Conservation (phyloP, 2,113 vertebrate species). For the Holacanthus passer region DNA sequence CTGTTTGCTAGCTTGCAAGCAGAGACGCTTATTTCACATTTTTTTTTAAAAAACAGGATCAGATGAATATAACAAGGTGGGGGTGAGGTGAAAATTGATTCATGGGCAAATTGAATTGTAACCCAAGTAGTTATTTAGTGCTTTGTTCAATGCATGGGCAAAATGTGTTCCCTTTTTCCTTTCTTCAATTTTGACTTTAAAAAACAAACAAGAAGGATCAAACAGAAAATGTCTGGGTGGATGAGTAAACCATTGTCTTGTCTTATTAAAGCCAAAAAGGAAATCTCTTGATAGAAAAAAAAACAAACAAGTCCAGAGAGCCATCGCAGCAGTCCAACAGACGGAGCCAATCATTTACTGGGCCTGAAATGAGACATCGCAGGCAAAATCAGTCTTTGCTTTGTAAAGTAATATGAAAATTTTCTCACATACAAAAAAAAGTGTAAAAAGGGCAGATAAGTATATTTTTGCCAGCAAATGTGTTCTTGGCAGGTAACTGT, state of each 20-base stretch:
- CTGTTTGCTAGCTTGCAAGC: constrained; percentile 66
- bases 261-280: constrained; percentile 57
- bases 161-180: constrained; percentile 58
- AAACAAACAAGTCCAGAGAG: constrained; percentile 63
- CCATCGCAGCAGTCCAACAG: constrained; percentile 39
- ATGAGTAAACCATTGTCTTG: constrained; percentile 54
- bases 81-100: constrained; percentile 41
- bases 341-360: constrained; percentile 71
- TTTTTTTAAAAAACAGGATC: constrained; percentile 42
- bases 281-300: constrained; percentile 54
- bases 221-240: constrained; percentile 56
- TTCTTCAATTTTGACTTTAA: constrained; percentile 50
- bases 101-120: constrained; percentile 29
- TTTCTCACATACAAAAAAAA: too few species aligned
- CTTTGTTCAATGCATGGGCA: constrained; percentile 67
- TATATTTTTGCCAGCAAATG: neutral
- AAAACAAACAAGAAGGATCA: constrained; percentile 38
- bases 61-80: constrained; percentile 48
- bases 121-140: constrained; percentile 64
- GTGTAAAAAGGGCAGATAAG: too few species aligned
- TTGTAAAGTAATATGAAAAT: neutral
- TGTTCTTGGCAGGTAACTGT: neutral
- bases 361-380: constrained; percentile 74
- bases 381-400: neutral
- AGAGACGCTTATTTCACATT: constrained; percentile 69